Evolutionary conservation across 2,113 vertebrate genomes (phyloP), one percentile per base, ranked within the genome.

Genomic region (Otus sunia): DNA sequence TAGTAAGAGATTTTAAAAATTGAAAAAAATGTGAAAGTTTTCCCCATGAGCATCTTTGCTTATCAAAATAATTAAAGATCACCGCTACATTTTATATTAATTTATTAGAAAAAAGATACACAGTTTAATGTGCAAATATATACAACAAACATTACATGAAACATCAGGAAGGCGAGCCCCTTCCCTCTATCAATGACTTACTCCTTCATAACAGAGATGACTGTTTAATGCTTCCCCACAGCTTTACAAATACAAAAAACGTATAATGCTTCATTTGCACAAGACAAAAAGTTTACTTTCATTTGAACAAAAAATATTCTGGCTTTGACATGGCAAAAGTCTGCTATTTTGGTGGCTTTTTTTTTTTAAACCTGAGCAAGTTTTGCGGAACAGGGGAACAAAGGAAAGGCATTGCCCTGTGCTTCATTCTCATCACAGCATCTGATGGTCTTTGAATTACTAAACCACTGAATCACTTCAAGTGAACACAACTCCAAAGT

Each of bases 101-200:
- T 97, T 97, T 97, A 97, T 98, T 97, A 97, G 95, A 97, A 96
- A 96, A 97, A 94, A 92, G 87, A 68, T 95, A 97, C 86, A 90
- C 71, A 73, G 91, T 90, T 95, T 74, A 92, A 96, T 97, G 96
- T 97, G 96, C 97, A 97, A 97, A 97, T 97, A 97, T 98, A 90
- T 97, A 98, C 97, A 98, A 95, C 86, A 79, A 96, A 96, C 66
- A 89, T 86, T 76, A 94, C 94, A 93, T 67, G 83, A 94, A 95
- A 96, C 73, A 62, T 23, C 26, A 72, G 92, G 90, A 94, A 95
- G 88, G 95, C 5, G 37, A 96, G n/a, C 21, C 86, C 90, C 91
- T 83, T 91, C 92, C 75, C 71, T 86, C 78, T 76, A 88, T 73
- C 92, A 91, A 66, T 11, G 32, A 90, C 69, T 95, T 56, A 90